Percentiles rank a stretch among this genome's conserved stretches.
Conservation (phyloP, 2,113 vertebrate species). For the cattle (Bos taurus) region ARS-UCD2.0 NC_037348.1:55692001-55692500, state of each 20-base stretch:
- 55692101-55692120: not conserved
- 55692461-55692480: not conserved
- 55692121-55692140: not conserved
- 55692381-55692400: not conserved
- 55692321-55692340: conserved; percentile 7
- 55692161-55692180: not conserved
- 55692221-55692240: not conserved
- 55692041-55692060: not conserved
- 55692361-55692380: not conserved
- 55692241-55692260: not conserved
- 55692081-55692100: not conserved
- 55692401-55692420: not conserved
- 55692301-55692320: not conserved
- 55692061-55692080: not conserved
- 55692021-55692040: not conserved
- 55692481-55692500: not conserved
- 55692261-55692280: not conserved
- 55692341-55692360: not conserved
- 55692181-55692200: not conserved
- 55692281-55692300: not conserved
- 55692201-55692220: conserved; percentile 5
- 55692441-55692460: not conserved
- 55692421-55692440: not conserved
- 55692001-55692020: not conserved
- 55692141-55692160: not conserved